Conservation (phyloP, 1,140 invertebrate species). For the Drosophila eugracilis region DNA sequence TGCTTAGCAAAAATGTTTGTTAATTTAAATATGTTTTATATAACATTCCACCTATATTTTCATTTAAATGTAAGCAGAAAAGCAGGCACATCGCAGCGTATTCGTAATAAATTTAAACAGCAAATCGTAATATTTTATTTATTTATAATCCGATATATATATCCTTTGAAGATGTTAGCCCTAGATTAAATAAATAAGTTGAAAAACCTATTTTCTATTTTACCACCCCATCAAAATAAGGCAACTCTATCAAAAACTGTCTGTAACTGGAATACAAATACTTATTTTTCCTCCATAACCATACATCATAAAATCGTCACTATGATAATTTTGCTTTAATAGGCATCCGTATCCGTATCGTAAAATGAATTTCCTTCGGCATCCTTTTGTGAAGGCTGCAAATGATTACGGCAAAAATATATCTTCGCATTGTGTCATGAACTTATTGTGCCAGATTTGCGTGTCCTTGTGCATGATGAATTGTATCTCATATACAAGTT, state of each 20-base stretch:
- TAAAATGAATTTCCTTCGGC: slow-evolving; percentile 12
- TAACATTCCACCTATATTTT: too few species aligned
- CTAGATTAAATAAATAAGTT: neutral
- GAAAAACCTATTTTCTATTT: neutral
- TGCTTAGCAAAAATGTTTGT: too few species aligned
- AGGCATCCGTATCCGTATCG: neutral
- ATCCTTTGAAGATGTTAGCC: too few species aligned
- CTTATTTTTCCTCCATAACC: neutral
- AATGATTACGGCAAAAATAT: slow-evolving; percentile 28
- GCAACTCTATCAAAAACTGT: neutral
- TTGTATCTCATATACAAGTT: slow-evolving; percentile 15
- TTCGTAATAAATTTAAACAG: too few species aligned
- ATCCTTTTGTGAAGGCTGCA: slow-evolving; percentile 16
- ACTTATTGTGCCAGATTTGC: slow-evolving; percentile 48
- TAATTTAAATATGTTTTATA: too few species aligned
- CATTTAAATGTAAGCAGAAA: too few species aligned
- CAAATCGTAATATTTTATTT: too few species aligned
- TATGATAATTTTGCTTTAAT: slow-evolving; percentile 19
- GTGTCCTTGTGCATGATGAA: slow-evolving; percentile 48
- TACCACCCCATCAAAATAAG: neutral
- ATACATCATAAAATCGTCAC: slow-evolving; percentile 2
- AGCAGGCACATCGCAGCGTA: neutral
- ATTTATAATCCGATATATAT: too few species aligned
- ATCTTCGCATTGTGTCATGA: slow-evolving; percentile 31
- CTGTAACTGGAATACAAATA: neutral